A percentile compares a stretch with the other conserved stretches of the same genome.
phyloP scores from a whole-genome alignment of 2,888 invertebrate species.

The Cosmia trapezina region DNA sequence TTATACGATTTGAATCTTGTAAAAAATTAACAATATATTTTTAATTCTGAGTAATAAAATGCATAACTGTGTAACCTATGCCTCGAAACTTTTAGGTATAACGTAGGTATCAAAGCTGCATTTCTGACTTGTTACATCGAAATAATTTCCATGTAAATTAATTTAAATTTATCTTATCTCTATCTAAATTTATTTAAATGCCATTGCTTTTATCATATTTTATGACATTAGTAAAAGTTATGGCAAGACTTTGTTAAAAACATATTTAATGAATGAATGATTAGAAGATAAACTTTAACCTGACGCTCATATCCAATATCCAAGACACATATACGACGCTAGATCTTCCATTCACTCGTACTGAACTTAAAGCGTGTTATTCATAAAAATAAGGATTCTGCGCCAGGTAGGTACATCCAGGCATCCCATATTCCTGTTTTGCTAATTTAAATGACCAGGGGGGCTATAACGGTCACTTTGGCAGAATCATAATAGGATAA shows the following conservation, averaged over 20 bases:
- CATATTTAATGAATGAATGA: not conserved
- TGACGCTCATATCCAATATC: too few relatives aligned
- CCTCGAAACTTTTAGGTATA: not conserved
- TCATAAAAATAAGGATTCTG: too few relatives aligned
- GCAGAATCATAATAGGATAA: too few relatives aligned
- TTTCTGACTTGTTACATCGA: conserved; percentile 9
- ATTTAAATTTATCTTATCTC: conserved; percentile 1
- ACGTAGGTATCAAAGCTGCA: conserved; percentile 16
- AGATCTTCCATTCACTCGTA: too few relatives aligned
- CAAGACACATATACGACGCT: too few relatives aligned
- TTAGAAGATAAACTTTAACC: not conserved
- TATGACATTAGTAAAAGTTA: conserved; percentile 37
- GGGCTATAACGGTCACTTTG: too few relatives aligned
- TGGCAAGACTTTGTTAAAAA: conserved; percentile 63
- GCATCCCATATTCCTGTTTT: too few relatives aligned
- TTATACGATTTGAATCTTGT: not conserved
- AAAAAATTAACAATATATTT: not conserved
- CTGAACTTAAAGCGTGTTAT: too few relatives aligned
- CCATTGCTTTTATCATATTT: conserved; percentile 36
- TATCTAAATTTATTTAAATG: conserved; percentile 29
- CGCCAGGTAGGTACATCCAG: too few relatives aligned
- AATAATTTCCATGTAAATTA: not conserved
- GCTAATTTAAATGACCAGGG: too few relatives aligned
- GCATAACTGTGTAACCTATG: not conserved
- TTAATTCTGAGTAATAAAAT: not conserved